A percentile compares a stretch with the other conserved stretches of the same genome.
Conservation (phyloP, 1,140 invertebrate genomes). For the Drosophila malerkotliana region DNA sequence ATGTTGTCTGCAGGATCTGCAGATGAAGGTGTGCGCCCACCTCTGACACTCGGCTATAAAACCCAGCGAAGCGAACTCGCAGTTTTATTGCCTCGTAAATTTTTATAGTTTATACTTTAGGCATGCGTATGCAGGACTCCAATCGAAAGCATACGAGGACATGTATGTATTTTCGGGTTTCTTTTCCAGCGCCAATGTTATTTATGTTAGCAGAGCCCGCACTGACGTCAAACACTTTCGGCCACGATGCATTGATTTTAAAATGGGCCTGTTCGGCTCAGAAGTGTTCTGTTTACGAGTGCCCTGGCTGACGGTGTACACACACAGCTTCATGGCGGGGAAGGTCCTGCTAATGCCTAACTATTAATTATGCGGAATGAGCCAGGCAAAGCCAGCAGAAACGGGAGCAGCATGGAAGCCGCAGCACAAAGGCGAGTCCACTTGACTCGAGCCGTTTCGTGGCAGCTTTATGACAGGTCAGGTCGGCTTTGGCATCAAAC, state of each 20-base stretch:
- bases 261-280: slow-evolving; percentile 18
- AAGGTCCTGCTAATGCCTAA: slow-evolving; percentile 45
- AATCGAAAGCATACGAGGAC: slow-evolving; percentile 9
- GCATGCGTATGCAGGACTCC: slow-evolving; percentile 61
- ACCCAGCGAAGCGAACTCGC: slow-evolving; percentile 75
- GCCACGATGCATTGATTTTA: slow-evolving; percentile 68
- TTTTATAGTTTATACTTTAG: slow-evolving; percentile 82
- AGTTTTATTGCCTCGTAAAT: slow-evolving; percentile 83
- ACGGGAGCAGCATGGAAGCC: not conserved
- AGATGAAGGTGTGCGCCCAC: slow-evolving; percentile 5
- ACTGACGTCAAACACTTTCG: slow-evolving; percentile 62
- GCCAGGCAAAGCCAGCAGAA: not conserved
- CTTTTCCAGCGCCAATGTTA: slow-evolving; percentile 48
- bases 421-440: slow-evolving; percentile 24
- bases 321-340: slow-evolving; percentile 11
- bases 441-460: slow-evolving; percentile 14
- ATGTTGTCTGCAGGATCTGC: slow-evolving; percentile 30
- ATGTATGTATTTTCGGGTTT: slow-evolving; percentile 27
- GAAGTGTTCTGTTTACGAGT: not conserved
- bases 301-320: not conserved
- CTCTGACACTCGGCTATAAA: slow-evolving; percentile 46
- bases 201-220: slow-evolving; percentile 48
- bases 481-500: slow-evolving; percentile 50
- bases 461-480: slow-evolving; percentile 67
- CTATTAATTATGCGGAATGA: slow-evolving; percentile 16